phyloP scores from a whole-genome alignment of 2,888 invertebrate species.

The Drosophila mimica region DNA sequence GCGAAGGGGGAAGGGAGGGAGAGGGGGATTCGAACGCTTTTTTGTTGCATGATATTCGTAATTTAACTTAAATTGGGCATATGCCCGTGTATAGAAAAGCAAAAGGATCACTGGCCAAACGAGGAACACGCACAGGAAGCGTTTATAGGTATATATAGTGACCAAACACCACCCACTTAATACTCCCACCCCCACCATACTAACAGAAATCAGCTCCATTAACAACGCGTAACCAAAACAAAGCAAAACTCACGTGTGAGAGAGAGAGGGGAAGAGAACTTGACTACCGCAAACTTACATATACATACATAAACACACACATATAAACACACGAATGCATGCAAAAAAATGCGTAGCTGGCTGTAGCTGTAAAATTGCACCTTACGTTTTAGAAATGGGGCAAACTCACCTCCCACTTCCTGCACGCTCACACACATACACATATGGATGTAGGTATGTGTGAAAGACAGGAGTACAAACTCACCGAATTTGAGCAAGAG shows the following conservation, averaged over 20 bases:
- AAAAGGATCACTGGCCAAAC: constrained; percentile 63
- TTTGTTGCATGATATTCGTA: constrained; percentile 26
- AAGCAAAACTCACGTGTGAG: constrained; percentile 51
- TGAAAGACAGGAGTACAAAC: constrained; percentile 38
- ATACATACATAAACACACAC: constrained; percentile 7
- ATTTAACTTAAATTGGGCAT: constrained; percentile 47
- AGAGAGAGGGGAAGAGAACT: constrained; percentile 31
- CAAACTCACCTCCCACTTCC: constrained; percentile 41
- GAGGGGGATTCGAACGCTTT: constrained; percentile 11
- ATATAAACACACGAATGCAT: constrained; percentile 10
- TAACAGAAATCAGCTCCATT: constrained; percentile 35
- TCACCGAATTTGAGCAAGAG: constrained; percentile 86
- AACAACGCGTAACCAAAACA: constrained; percentile 74
- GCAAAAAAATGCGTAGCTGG: constrained; percentile 49
- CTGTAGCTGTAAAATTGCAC: constrained; percentile 61
- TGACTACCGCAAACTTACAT: constrained; percentile 37
- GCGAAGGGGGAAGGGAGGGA: not conserved
- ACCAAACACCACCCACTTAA: constrained; percentile 18
- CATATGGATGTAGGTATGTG: constrained; percentile 11
- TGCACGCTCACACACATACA: constrained; percentile 14
- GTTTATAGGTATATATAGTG: constrained; percentile 53
- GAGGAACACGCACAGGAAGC: constrained; percentile 73
- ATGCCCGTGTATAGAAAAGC: constrained; percentile 38
- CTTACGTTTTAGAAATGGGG: constrained; percentile 51
- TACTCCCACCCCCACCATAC: constrained; percentile 8